Evolutionary conservation across 1,140 invertebrate species (phyloP), one percentile per base, ranked within the genome.

Genomic region (Drosophila jambulina): DNA sequence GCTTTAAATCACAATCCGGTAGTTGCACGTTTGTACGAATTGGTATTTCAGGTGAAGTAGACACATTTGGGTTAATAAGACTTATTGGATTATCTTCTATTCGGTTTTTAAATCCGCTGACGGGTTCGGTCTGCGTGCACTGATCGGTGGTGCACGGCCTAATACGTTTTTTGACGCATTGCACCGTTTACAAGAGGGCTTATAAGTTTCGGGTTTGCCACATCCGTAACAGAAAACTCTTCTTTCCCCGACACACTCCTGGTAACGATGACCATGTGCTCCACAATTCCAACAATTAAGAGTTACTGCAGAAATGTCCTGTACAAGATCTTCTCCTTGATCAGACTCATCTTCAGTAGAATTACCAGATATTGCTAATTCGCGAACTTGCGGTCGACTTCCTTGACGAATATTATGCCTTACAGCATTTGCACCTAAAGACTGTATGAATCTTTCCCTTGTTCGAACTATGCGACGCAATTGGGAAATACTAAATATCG

Each of bases 391-490:
- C 12, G 49, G 49, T 19, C n/a, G 49, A 32, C 6, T 27, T 3
- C 12, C 12, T 12, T 53, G 49, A 12, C 49, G n/a, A 29, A 19
- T 32, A 53, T 10, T 53, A 19, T 19, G 12, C n/a, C 19, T 53
- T 19, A 17, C 2, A 6, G 10, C 5, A 32, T 54, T 54, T 15
- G 3, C 10, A 32, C 13, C 19, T 13, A 54, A 1, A 19, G 51
- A 19, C 6, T 45, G 51, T 3, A 65, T 36, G 15, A 70, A 70
- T 32, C 46, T 23, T 40, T 63, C 59, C n/a, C 48, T 40, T 13
- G 48, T 36, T 25, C 59, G 29, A 6, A 70, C 67, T 17, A 63
- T 40, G 21, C 46, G 58, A 5, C 59, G 38, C 29, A 63, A 27
- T 15, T 63, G 34, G 0, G 46, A 32, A 32, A 70, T 43, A 21